phyloP scores from a whole-genome alignment of 2,113 vertebrate genomes.

The Beaufortia kweichowensis region DNA sequence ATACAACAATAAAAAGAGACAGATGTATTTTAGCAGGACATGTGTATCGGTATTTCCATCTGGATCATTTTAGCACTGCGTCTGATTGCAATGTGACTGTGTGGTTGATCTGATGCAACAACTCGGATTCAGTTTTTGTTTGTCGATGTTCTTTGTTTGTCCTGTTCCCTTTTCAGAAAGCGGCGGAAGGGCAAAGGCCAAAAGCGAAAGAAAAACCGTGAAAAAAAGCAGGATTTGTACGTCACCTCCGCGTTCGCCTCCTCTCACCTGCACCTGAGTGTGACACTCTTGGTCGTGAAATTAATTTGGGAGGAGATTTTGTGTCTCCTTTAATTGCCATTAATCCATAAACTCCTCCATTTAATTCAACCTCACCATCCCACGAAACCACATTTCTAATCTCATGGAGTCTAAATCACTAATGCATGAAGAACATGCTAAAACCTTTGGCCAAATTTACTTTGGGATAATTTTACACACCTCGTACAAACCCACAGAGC shows the following conservation, averaged over 20 bases:
- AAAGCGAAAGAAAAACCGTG: conserved; percentile 97
- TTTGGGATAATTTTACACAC: neutral
- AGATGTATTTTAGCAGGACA: neutral
- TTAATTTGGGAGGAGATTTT: conserved; percentile 76
- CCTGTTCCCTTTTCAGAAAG: conserved; percentile 86
- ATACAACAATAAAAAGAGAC: conserved; percentile 2
- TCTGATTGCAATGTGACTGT: conserved; percentile 38
- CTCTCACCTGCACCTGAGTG: conserved; percentile 73
- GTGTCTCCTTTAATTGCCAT: conserved; percentile 67
- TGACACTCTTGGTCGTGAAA: conserved; percentile 73
- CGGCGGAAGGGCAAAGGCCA: conserved; percentile 92
- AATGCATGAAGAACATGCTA: conserved; percentile 6
- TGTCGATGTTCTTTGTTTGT: conserved; percentile 46
- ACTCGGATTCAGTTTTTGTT: conserved; percentile 40
- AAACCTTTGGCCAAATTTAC: neutral
- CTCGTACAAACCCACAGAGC: neutral
- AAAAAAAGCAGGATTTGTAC: conserved; percentile 91
- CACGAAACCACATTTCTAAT: neutral
- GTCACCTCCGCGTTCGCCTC: conserved; percentile 82
- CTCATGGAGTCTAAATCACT: neutral
- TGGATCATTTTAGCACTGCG: conserved; percentile 23
- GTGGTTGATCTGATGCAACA: conserved; percentile 35
- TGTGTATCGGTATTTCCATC: conserved; percentile 23
- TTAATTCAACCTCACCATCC: conserved; percentile 37
- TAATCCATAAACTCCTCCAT: conserved; percentile 23